Base-by-base conservation (phyloP, 2,113 vertebrate species). In the Labeo catla region DNA sequence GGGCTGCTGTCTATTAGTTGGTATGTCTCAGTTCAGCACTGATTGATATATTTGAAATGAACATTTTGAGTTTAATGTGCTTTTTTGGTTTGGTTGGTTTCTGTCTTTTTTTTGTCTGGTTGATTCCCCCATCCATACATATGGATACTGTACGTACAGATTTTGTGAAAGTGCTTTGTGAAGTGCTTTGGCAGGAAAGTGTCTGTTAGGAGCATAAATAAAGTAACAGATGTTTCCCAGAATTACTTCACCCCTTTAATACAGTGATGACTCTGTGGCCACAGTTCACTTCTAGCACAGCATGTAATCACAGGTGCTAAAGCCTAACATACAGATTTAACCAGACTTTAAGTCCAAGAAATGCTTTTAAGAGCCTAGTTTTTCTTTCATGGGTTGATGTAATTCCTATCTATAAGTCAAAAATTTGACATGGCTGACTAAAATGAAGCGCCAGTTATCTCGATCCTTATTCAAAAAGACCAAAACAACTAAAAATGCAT, bases 101-200 rank as follows among this genome's bases (percentile, higher is more conserved):
- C 2, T 39, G 39, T 39, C 2, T 39, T 39, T 39, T 76, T 15
- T 23, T 13, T 13, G 10, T 49, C 12, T 2, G 6, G 13, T 36
- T 49, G 73, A 21, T 52, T 5, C 21, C 28, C 50, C 54, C 50
- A 19, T 77, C 7, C 39, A 3, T 77, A 10, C 5, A 54, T 28
- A 16, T 54, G 23, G 5, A 54, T 8, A 77, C 43, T 2, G 19
- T n/a, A 63, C 28, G 39, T 65, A n/a, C n/a, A 47, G 2, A 28
- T 81, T 81, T 65, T 80, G 39, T 73, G 9, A 39, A 73, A 73
- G 54, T 45, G 34, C 52, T 39, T 78, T 79, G 54, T 72, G 21
- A 74, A 23, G 21, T 23, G 21, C 19, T 13, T 43, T 79, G 6
- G 54, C 54, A 79, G 54, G 6, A 61, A 79, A 43, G 54, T 57